Evolutionary conservation across 2,888 invertebrate genomes (phyloP).

Genomic region (Ametastegia equiseti): DNA sequence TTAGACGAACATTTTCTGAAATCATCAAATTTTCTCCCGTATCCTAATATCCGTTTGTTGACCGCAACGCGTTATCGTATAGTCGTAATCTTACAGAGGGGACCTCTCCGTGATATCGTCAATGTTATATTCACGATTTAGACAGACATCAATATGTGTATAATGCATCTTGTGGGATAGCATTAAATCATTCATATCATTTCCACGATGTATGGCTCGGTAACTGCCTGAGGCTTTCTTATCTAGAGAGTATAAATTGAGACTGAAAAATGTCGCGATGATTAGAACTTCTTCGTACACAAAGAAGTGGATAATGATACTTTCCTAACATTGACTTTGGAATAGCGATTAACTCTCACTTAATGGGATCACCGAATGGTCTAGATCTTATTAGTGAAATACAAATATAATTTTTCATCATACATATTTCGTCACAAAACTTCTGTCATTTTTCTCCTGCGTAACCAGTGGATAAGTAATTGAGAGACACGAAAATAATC

Average conservation of each 20-base stretch:
- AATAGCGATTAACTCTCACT: not conserved
- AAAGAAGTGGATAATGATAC: too few relatives aligned
- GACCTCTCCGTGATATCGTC: not conserved
- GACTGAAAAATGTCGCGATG: not conserved
- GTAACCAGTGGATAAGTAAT: constrained; percentile 25
- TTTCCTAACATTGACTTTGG: constrained; percentile 5
- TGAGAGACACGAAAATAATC: constrained; percentile 16
- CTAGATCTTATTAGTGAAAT: not conserved
- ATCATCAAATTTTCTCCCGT: not conserved
- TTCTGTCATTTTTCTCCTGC: not conserved
- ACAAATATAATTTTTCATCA: not conserved
- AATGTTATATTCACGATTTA: not conserved
- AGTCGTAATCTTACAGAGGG: not conserved
- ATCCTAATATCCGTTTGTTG: not conserved
- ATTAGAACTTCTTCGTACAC: not conserved
- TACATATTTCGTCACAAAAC: not conserved
- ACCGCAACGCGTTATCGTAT: not conserved
- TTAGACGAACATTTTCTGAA: not conserved
- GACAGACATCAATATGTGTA: not conserved
- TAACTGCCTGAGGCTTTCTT: not conserved
- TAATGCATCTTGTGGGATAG: not conserved
- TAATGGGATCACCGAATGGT: not conserved
- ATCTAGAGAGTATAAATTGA: not conserved
- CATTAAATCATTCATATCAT: not conserved
- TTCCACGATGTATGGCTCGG: not conserved